Evolutionary conservation across 2,888 invertebrate genomes (phyloP).

Genomic region (Lissocephala sabroskyi): DNA sequence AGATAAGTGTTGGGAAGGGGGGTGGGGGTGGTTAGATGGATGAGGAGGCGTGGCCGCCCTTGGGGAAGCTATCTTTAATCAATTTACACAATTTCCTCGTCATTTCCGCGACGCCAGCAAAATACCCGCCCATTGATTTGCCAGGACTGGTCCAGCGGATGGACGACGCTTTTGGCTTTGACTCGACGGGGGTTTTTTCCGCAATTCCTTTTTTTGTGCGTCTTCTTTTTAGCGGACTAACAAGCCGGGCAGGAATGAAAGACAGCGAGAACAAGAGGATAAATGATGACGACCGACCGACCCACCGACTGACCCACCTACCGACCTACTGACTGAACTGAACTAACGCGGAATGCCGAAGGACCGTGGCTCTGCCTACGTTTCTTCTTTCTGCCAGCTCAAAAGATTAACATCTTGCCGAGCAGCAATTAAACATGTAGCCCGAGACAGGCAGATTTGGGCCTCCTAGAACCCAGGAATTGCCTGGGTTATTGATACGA

Average conservation of each 20-base stretch:
- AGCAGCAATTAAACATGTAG: slow-evolving; percentile 36
- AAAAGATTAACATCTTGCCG: slow-evolving; percentile 48
- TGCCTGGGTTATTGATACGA: slow-evolving; percentile 24
- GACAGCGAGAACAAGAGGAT: not conserved
- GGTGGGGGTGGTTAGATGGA: not conserved
- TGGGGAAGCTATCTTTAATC: slow-evolving; percentile 42
- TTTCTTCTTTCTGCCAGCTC: slow-evolving; percentile 25
- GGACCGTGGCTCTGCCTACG: too few relatives aligned
- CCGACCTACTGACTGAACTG: not conserved
- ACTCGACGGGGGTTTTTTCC: not conserved
- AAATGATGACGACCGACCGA: too few relatives aligned
- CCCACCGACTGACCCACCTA: too few relatives aligned
- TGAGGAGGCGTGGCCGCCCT: too few relatives aligned
- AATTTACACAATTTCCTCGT: slow-evolving; percentile 54
- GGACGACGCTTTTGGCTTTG: not conserved
- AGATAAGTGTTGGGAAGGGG: not conserved
- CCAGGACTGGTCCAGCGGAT: not conserved
- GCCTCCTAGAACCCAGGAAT: not conserved
- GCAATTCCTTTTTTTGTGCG: not conserved
- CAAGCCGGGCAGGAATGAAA: not conserved
- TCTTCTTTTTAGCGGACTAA: not conserved
- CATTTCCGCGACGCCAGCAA: slow-evolving; percentile 34
- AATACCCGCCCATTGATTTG: not conserved
- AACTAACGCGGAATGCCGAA: too few relatives aligned
- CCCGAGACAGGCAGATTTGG: slow-evolving; percentile 23